These are phyloP conservation scores for Oikopleura dioica DNA, from an alignment of 23 tunicate species.

Conservation along the genomic window DNA sequence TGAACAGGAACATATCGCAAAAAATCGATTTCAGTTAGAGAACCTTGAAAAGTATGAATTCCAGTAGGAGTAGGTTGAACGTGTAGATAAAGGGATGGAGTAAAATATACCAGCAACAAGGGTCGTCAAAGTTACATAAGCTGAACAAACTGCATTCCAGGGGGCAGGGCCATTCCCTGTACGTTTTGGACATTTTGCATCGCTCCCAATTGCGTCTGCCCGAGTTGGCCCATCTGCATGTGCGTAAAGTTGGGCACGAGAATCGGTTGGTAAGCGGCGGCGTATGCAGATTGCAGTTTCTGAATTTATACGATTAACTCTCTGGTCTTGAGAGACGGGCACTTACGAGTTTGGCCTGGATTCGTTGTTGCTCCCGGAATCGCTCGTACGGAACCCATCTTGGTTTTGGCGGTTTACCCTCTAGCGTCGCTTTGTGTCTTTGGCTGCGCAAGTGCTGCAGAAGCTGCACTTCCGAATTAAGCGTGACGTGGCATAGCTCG, in stretches of 20 bases:
- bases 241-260: background rate
- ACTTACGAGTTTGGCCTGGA: background rate
- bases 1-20: too few relatives aligned
- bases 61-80: too few relatives aligned
- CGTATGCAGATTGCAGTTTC: background rate
- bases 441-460: constrained; percentile 59
- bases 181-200: background rate
- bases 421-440: constrained; percentile 55
- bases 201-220: background rate
- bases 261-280: background rate
- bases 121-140: background rate
- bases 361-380: background rate
- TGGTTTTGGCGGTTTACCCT: constrained; percentile 87
- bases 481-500: constrained; percentile 46
- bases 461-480: constrained; percentile 65
- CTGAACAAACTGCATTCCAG: background rate
- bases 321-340: too few relatives aligned
- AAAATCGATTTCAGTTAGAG: too few relatives aligned
- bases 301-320: background rate
- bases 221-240: background rate
- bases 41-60: too few relatives aligned
- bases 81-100: too few relatives aligned
- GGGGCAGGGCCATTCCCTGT: background rate
- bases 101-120: too few relatives aligned
- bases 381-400: constrained; percentile 86